Base-by-base conservation (phyloP, 2,797 vertebrate species). In the Setipinna tenuifilis region DNA sequence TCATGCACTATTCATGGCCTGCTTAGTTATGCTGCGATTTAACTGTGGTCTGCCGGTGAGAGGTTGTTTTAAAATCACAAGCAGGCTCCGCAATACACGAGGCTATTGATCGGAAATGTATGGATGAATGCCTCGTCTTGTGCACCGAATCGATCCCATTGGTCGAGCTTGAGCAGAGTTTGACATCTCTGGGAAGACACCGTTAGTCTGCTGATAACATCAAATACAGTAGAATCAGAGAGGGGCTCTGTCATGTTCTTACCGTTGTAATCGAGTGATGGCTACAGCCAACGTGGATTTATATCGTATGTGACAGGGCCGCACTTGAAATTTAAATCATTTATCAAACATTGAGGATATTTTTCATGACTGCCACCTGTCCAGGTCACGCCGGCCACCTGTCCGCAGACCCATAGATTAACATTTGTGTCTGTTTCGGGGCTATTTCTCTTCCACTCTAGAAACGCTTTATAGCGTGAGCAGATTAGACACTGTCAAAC, bases 401-500 rank as follows among this genome's bases (percentile, higher is more conserved):
- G 31, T 78, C 71, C 19, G 35, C 71, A 41, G 71, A 44, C 71
- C 35, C 31, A 44, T 44, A 41, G 71, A 19, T 78, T 78, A 44
- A 44, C 25, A 28, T n/a, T 62, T 48, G 68, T 87, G 82, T 87
- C 83, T 48, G 83, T 87, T 87, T 83, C 54, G 61, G 58, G 82
- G 50, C 82, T 85, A 85, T 88, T 87, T 87, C 59, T 86, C 82
- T 87, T 57, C 85, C 11, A 35, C 50, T 80, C 83, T 85, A 90
- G 88, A 44, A 91, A 57, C 87, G 84, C 85, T 87, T 81, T 83
- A 88, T 85, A 86, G 89, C 87, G 81, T 83, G 82, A 87, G 86
- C 82, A 86, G 86, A 89, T 88, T 90, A 91, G 88, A 85, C 88
- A 85, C 89, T 88, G 90, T 90, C 89, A 88, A 89, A 89, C 88